Evolutionary conservation across 2,113 vertebrate genomes (phyloP), one percentile per base, ranked within the genome.

Genomic region (Microtus oregoni): DNA sequence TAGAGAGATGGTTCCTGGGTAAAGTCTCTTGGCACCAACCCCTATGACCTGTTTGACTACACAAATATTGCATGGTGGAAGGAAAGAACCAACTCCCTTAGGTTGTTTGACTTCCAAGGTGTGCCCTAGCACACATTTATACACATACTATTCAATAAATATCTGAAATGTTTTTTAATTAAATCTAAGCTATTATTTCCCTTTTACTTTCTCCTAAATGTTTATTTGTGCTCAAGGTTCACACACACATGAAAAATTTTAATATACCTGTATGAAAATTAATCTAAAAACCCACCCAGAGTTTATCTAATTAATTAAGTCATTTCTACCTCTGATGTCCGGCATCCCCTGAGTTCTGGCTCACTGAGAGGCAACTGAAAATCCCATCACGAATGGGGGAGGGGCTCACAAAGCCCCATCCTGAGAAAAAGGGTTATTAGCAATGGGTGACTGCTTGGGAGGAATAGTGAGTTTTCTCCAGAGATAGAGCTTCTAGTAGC

Each of bases 241-340:
- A 28, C 22, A 85, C 22, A 72, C 22, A 91, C 72, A 52, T 30
- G 9, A 87, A 83, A 87, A 87, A 82, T 8, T 5, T 81, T 81
- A 55, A 35, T 28, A 67, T 30, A 67, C 61, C 44, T 19, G 19
- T 3, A 68, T 24, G 86, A 89, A 94, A 94, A 70, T 87, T 89
- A 86, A 89, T 87, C 50, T 38, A 87, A 92, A 95, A 89, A 24
- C 47, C 17, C 44, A 58, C 28, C 26, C 78, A 88, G 47, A 17
- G 9, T 92, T 89, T 91, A 41, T 94, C 47, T 83, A 96, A 75
- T 92, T 82, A 32, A 63, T 65, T 94, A n/a, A 89, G 12, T 89
- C 67, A 97, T 38, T 75, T 79, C 20, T 92, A 32, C 44, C 76
- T 94, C 63, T 10, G 94, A 55, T 90, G 73, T 38, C 68, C 73